Conservation (phyloP, 2,888 invertebrate genomes). For the Homarus gammarus region DNA sequence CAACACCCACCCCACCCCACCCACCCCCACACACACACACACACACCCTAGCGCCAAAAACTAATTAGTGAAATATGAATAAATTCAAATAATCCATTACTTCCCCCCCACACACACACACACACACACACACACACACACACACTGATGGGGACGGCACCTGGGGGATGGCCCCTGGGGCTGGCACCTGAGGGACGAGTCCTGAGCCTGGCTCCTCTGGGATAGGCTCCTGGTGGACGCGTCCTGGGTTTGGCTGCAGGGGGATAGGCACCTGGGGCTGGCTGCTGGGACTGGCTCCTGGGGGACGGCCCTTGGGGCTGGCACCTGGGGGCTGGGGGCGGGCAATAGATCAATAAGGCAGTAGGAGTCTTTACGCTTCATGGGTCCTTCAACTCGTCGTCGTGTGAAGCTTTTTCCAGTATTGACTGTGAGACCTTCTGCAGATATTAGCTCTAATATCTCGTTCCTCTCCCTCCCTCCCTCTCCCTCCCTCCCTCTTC, state of each 20-base stretch:
- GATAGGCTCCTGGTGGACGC: too few relatives aligned
- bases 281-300: neutral
- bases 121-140: too few relatives aligned
- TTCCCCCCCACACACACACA: too few relatives aligned
- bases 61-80: neutral
- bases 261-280: too few relatives aligned
- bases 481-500: neutral
- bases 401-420: neutral
- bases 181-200: too few relatives aligned
- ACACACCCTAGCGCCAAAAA: neutral
- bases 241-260: too few relatives aligned
- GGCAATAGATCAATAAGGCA: neutral
- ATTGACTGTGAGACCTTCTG: neutral
- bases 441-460: slow-evolving; percentile 6
- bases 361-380: neutral
- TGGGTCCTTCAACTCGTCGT: neutral
- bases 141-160: neutral
- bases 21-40: neutral
- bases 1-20: neutral
- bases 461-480: too few relatives aligned
- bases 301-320: neutral
- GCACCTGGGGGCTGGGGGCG: neutral
- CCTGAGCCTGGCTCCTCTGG: too few relatives aligned
- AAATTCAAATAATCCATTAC: neutral
- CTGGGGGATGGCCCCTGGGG: neutral